A percentile compares a stretch with the other conserved stretches of the same genome.
phyloP scores from a whole-genome alignment of 2,888 invertebrate genomes.

The Trissolcus japonicus region DNA sequence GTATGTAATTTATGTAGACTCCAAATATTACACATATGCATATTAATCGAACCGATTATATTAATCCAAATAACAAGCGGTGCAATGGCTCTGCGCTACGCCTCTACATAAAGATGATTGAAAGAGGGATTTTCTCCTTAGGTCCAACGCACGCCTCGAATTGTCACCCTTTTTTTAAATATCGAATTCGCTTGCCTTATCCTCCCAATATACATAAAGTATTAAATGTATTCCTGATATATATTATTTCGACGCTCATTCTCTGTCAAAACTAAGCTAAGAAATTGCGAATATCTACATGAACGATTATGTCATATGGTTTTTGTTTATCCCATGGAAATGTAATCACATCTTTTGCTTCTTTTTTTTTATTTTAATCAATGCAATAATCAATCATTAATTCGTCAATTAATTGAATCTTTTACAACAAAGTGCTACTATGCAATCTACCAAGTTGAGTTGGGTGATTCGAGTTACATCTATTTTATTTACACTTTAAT shows the following conservation, averaged over 20 bases:
- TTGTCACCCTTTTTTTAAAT: constrained; percentile 4
- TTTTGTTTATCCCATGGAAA: constrained; percentile 18
- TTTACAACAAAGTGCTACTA: background rate
- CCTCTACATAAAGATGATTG: constrained; percentile 25
- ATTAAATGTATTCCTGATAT: constrained; percentile 32
- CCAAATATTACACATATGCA: constrained; percentile 40
- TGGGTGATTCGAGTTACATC: constrained; percentile 31
- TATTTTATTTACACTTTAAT: constrained; percentile 40
- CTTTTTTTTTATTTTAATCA: constrained; percentile 17
- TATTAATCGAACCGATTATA: constrained; percentile 42
- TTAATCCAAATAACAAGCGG: constrained; percentile 51
- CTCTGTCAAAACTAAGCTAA: constrained; percentile 28
- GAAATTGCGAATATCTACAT: constrained; percentile 41
- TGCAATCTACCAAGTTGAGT: constrained; percentile 22
- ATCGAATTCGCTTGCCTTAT: constrained; percentile 9
- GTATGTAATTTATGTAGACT: constrained; percentile 48
- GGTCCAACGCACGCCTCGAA: background rate
- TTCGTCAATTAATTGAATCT: background rate
- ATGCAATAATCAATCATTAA: constrained; percentile 30
- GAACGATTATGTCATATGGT: constrained; percentile 21
- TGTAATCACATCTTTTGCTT: constrained; percentile 24
- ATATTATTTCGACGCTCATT: constrained; percentile 19
- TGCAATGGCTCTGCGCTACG: constrained; percentile 48
- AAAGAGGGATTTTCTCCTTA: constrained; percentile 30
- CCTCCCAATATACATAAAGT: constrained; percentile 39